A percentile compares a stretch with the other conserved stretches of the same genome.
phyloP scores from a whole-genome alignment of 2,113 vertebrate genomes.

The Pampusana beccarii region DNA sequence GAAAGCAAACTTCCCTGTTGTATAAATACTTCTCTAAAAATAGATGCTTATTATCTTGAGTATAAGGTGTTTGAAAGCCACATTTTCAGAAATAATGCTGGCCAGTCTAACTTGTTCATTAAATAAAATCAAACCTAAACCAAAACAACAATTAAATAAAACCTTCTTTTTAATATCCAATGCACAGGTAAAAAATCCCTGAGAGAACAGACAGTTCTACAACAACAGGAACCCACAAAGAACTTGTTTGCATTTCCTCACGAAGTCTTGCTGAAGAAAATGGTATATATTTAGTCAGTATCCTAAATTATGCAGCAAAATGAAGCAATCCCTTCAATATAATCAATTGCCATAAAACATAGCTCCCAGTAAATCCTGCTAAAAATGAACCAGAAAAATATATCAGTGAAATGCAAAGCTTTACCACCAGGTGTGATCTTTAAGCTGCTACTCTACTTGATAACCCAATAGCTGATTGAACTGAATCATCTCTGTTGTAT shows the following conservation, averaged over 20 bases:
- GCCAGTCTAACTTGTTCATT: constrained; percentile 20
- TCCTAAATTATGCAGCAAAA: neutral
- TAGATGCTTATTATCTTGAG: neutral
- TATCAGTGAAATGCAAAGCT: neutral
- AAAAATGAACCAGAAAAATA: neutral
- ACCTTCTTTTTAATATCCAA: neutral
- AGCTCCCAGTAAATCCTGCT: neutral
- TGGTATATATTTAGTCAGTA: neutral
- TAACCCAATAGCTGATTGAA: neutral
- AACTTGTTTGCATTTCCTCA: neutral
- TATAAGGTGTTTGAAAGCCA: neutral
- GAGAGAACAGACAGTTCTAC: neutral
- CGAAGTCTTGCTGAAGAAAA: neutral
- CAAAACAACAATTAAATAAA: neutral
- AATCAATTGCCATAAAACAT: neutral
- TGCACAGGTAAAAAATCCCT: neutral
- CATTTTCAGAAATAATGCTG: constrained; percentile 10
- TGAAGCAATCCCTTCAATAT: neutral
- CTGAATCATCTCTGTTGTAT: neutral
- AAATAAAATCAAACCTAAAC: neutral
- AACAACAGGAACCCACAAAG: neutral
- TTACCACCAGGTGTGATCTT: constrained; percentile 13
- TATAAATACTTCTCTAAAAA: constrained; percentile 8
- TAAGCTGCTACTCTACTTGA: neutral
- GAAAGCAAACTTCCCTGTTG: neutral